Base-by-base conservation (phyloP, 2,888 invertebrate genomes). In the Spisula solida region DNA sequence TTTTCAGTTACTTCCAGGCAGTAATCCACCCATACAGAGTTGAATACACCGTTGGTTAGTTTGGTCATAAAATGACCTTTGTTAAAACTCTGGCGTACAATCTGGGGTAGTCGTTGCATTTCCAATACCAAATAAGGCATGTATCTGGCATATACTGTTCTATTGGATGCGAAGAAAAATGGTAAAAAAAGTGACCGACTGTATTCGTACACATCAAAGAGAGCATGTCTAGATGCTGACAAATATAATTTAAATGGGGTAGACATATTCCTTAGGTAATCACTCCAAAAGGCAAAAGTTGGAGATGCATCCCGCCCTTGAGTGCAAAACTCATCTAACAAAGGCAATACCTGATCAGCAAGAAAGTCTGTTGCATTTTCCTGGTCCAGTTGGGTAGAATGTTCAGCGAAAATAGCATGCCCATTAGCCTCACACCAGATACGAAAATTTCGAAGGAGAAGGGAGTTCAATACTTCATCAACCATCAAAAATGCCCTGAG, bases 221-320 rank as follows among this genome's bases (percentile, higher is more conserved):
- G 29, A 18, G 25, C 55, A 66, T 82, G 82, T 66, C 82, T 60
- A 16, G 82, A 47, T 14, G 66, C 31, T 20, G 48, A 83, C n/a
- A 41, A 81, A 55, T 80, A 89, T 6, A 66, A 25, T 75, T 83
- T 89, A 0, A 87, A 18, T 41, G 86, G 87, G 4, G 6, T 16
- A 10, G 89, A 87, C 1, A 89, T 48, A 12, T 80, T 31, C 29
- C 80, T 18, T 55, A 87, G 41, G 31, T 87, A 89, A 70, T 87
- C 86, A 83, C 87, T 82, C 89, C 83, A 89, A 81, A 86, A 87
- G 70, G 70, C 25, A 34, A 89, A 89, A 0, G 81, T 48, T 5
- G 89, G 81, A 6, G 87, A 89, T 25, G 41, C 55, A 55, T 81
- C 60, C 14, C 83, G 78, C 51, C 83, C 81, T 51, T 89, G 78